Evolutionary conservation across 2,888 invertebrate genomes (phyloP), one percentile per base, ranked within the genome.

Genomic region (Pseudococcus viburni): DNA sequence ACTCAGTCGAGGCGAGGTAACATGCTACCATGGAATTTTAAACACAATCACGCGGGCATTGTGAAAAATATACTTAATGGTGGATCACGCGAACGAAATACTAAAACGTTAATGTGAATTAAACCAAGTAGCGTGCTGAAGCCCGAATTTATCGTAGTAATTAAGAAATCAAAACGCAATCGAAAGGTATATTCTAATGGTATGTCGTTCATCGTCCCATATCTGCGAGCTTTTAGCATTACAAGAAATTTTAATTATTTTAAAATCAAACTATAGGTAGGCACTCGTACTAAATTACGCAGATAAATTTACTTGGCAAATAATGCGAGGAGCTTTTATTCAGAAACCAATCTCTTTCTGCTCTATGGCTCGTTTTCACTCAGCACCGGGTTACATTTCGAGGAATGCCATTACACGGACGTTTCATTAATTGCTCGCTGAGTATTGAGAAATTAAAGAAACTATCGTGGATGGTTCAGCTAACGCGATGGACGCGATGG

Each of bases 131-230:
- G 80, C 80, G 80, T 83, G 80, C 46, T 8, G 19, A 33, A 22
- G 64, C 22, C 2, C 8, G 19, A 46, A 46, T 83, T 83, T 83
- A 19, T 83, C 80, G 80, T 46, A 15, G 46, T 46, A 83, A 83
- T 83, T 83, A 83, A 83, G 46, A 83, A 83, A 83, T 83, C 80
- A 83, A 83, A 83, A n/a, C 46, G 46, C 73, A 33, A 39, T 39
- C 73, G 33, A 33, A 73, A 33, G 73, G 42, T 42, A 73, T 73
- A 73, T 73, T 73, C 17, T 17, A 73, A 64, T 64, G 8, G 8
- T 22, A 22, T 64, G 19, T 64, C 64, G 33, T 73, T 73, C 39
- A 8, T 73, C 33, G 33, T 73, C 73, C 1, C 17, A 73, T 73
- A 73, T 73, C 73, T 3, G 6, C 6, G 33, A 73, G 73, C 73